Evolutionary conservation across 2,888 invertebrate genomes (phyloP).

Genomic region (Eudemis profundana): DNA sequence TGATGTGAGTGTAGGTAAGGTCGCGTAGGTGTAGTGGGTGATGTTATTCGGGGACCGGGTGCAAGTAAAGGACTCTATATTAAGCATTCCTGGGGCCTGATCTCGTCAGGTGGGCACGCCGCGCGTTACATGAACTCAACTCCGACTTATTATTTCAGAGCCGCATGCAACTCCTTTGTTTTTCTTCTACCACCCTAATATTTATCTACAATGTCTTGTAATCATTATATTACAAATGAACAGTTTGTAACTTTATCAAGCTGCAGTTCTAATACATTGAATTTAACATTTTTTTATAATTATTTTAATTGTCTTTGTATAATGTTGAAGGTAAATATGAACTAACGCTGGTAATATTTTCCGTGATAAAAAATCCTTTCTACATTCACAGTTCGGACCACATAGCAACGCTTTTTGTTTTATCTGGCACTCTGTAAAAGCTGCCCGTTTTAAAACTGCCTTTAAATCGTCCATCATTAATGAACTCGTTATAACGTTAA

Average conservation of each 20-base stretch:
- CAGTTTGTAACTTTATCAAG: not conserved
- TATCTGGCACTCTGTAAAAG: constrained; percentile 52
- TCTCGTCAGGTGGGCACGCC: constrained; percentile 76
- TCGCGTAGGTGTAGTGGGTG: constrained; percentile 67
- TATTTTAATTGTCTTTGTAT: not conserved
- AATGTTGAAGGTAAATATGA: not conserved
- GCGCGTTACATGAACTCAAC: constrained; percentile 72
- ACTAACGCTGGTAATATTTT: constrained; percentile 1
- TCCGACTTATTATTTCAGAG: constrained; percentile 82
- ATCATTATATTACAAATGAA: constrained; percentile 74
- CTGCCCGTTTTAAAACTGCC: constrained; percentile 53
- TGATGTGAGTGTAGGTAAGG: constrained; percentile 58
- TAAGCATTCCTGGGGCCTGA: constrained; percentile 82
- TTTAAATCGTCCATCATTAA: constrained; percentile 64
- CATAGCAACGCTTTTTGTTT: constrained; percentile 42
- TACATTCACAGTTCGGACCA: constrained; percentile 22
- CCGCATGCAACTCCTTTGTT: constrained; percentile 76
- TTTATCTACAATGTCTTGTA: constrained; percentile 69
- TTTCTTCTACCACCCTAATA: constrained; percentile 66
- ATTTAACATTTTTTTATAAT: not conserved
- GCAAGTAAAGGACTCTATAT: constrained; percentile 83
- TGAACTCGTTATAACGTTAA: constrained; percentile 80
- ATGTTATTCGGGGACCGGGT: constrained; percentile 80
- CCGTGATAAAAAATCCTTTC: constrained; percentile 1
- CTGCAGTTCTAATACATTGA: too few species aligned